Evolutionary conservation across 2,797 vertebrate genomes (phyloP), one percentile per base, ranked within the genome.

Genomic region (Anguilla obscura): DNA sequence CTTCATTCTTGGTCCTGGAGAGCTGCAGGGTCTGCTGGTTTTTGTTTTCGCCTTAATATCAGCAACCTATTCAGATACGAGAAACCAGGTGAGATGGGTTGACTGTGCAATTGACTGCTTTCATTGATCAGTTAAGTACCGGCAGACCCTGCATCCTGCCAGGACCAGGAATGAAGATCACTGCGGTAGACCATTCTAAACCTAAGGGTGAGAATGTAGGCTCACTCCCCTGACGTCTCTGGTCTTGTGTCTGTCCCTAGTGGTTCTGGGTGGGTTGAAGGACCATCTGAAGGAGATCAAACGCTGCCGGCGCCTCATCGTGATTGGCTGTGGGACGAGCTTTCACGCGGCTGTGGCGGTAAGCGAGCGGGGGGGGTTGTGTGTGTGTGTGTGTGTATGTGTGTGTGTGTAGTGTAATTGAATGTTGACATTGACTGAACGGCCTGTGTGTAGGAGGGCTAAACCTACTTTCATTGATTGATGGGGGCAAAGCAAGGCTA

Each of bases 321-420:
- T 99, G 91, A 99, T 99, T 89, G 98, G 98, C 91, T 99, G 98
- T 88, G 98, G 98, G 85, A 99, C 98, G 0, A 99, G 98, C 91
- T 99, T 97, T 92, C 98, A 99, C 0, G 98, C 98, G 0, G 97
- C 97, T 1, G 96, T 99, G 56, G 98, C 98, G n/a, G 98, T 99
- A 92, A 92, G 98, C 97, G 88, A 0, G 40, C 18, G 3, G 36
- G 36, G 36, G 36, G 36, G 45, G 40, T 16, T 10, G 71, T 7
- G 79, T 82, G 79, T 82, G 27, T 50, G 9, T 0, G 71, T 76
- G 71, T 36, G 1, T 21, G 27, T 48, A 1, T 76, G 71, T 40
- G 33, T 36, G 30, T 76, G 71, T 3, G 71, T 76, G 71, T 36
- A 40, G 74, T 16, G 14, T 80, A 12, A 21, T 1, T 80, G 71